phyloP scores from a whole-genome alignment of 2,888 invertebrate genomes.

The Melanostoma scalare region DNA sequence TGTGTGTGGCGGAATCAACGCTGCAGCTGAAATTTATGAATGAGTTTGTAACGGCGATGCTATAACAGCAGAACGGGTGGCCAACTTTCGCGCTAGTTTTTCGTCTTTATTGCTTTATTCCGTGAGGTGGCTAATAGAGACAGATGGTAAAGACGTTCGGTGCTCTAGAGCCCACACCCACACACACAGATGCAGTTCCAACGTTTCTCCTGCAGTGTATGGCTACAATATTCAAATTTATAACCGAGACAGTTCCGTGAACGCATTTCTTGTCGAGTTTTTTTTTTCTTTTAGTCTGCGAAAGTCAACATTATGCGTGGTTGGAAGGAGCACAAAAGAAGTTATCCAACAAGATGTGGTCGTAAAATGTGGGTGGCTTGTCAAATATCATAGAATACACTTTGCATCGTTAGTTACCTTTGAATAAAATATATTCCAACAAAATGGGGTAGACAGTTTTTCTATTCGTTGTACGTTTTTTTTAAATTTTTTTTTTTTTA shows the following conservation, averaged over 20 bases:
- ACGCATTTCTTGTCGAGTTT: conserved; percentile 55
- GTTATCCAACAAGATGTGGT: background rate
- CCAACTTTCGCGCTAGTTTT: conserved; percentile 32
- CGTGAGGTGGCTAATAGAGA: conserved; percentile 67
- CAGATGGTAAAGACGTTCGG: conserved; percentile 58
- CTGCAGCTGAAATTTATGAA: conserved; percentile 70
- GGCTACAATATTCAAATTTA: conserved; percentile 71
- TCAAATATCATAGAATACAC: conserved; percentile 54
- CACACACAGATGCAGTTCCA: conserved; percentile 9
- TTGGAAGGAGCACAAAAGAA: conserved; percentile 59
- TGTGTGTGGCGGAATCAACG: conserved; percentile 66
- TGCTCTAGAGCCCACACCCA: conserved; percentile 2
- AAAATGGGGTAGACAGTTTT: conserved; percentile 45
- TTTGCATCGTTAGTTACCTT: conserved; percentile 67
- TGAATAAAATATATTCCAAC: conserved; percentile 69
- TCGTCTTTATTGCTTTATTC: conserved; percentile 59
- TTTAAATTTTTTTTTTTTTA: conserved; percentile 2
- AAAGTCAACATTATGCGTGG: conserved; percentile 60
- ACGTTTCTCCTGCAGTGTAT: conserved; percentile 36
- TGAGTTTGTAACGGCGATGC: conserved; percentile 50
- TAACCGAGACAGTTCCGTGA: conserved; percentile 40
- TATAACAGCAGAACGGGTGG: conserved; percentile 15
- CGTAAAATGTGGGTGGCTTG: conserved; percentile 42
- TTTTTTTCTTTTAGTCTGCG: conserved; percentile 2
- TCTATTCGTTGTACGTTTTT: background rate